A percentile compares a stretch with the other conserved stretches of the same genome.
phyloP scores from a whole-genome alignment of 1,140 invertebrate species.

The Lerema accius region DNA sequence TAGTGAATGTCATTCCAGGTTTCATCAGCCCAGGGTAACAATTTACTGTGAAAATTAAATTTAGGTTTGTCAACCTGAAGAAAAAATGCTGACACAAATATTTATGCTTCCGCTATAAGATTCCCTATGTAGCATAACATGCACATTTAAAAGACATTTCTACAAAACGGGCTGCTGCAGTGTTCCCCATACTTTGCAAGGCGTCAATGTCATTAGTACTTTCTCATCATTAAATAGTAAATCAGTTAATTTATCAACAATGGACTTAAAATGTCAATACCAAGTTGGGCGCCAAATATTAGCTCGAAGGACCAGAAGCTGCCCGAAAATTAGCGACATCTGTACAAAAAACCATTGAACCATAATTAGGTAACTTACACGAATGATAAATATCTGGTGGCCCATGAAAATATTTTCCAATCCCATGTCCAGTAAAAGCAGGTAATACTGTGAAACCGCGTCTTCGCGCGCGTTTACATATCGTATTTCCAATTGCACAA shows the following conservation, averaged over 20 bases:
- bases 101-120: no score
- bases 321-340: background rate
- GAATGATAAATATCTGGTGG: constrained; percentile 94
- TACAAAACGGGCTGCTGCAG: no score
- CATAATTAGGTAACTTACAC: constrained; percentile 83
- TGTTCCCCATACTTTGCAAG: no score
- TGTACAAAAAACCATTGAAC: no score
- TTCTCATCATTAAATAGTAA: no score
- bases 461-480: constrained; percentile 86
- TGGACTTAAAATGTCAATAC: no score
- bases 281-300: no score
- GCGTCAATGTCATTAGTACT: no score
- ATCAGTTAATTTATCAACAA: no score
- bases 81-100: no score
- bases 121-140: no score
- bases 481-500: constrained; percentile 88
- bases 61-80: background rate
- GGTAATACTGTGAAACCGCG: constrained; percentile 88
- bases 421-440: constrained; percentile 95
- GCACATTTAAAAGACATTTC: no score
- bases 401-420: constrained; percentile 96
- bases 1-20: constrained; percentile 96
- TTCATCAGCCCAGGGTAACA: constrained; percentile 89
- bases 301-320: background rate
- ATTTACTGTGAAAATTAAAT: constrained; percentile 84